Conservation (phyloP, 2,113 vertebrate genomes). For the Ornithorhynchus anatinus region DNA sequence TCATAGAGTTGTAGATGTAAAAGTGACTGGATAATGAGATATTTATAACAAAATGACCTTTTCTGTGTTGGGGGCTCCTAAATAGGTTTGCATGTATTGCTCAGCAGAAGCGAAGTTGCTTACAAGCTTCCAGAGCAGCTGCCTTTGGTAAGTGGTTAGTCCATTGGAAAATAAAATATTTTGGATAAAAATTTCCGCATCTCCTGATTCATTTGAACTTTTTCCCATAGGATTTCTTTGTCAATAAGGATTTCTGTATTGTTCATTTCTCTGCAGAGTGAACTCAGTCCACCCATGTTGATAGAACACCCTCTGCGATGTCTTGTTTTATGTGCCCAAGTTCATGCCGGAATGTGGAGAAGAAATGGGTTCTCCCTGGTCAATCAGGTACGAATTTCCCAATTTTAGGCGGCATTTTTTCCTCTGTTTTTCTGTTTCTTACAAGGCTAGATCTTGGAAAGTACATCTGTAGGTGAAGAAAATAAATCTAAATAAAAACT, state of each 20-base stretch:
- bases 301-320: constrained; percentile 95
- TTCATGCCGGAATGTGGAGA: constrained; percentile 98
- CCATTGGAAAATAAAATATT: not conserved
- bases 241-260: not conserved
- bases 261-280: constrained; percentile 75
- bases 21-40: not conserved
- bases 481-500: no score
- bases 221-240: no score
- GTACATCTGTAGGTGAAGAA: no score
- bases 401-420: not conserved
- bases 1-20: not conserved
- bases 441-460: no score
- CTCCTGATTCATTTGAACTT: no score
- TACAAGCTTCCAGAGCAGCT: constrained; percentile 92
- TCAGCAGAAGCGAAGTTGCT: constrained; percentile 93
- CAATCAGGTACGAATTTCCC: constrained; percentile 83
- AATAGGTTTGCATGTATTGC: constrained; percentile 90
- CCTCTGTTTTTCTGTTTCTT: not conserved
- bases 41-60: not conserved
- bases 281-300: constrained; percentile 93
- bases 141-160: constrained; percentile 84
- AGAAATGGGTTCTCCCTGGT: constrained; percentile 97
- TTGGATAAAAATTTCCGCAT: no score
- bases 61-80: constrained; percentile 11
- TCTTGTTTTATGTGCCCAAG: constrained; percentile 94